Evolutionary conservation across 2,113 vertebrate genomes (phyloP), one percentile per base, ranked within the genome.

Genomic region (Bambusicola thoracicus): DNA sequence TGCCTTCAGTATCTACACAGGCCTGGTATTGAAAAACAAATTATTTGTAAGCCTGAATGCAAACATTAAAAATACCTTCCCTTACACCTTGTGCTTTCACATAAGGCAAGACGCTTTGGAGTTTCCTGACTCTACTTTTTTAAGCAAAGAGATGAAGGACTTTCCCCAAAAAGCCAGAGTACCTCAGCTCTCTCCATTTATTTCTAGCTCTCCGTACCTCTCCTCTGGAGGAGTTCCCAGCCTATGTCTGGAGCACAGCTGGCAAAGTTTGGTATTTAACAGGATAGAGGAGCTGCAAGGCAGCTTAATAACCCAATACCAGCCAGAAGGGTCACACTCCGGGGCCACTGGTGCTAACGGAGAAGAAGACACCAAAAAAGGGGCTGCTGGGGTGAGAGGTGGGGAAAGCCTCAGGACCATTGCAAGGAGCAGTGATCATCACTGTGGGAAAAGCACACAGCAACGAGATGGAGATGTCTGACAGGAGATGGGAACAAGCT

Each of bases 231-330:
- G 2, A 49, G 29, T 3, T 68, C 24, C 17, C 18, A 22, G 4
- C 7, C 25, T 3, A 0, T 3, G 1, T 4, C 77, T 34, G 13
- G 30, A 61, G 30, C 5, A 27, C 13, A 13, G 3, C 1, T 2
- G 53, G 30, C 0, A 24, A 69, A 53, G 48, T 40, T 11, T 55
- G 18, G 3, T 15, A 12, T 11, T 73, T 24, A 32, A 16, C 7
- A 38, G 38, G 22, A 49, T 18, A 34, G 24, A 27, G 73, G 41
- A 67, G 24, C 5, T 63, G 32, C 6, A 18, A 77, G 24, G 2
- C 75, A 58, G 27, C 12, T 86, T 14, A 2, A 1, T 3, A 43
- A 78, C 4, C 32, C 34, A 3, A 65, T 6, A 56, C 22, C 56
- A 77, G 13, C 18, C 76, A 38, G 32, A n/a, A 61, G 27, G 7